A percentile compares a stretch with the other conserved stretches of the same genome.
Evolutionary conservation across 2,888 invertebrate species (phyloP).

Genomic region (Ophion costatus): DNA sequence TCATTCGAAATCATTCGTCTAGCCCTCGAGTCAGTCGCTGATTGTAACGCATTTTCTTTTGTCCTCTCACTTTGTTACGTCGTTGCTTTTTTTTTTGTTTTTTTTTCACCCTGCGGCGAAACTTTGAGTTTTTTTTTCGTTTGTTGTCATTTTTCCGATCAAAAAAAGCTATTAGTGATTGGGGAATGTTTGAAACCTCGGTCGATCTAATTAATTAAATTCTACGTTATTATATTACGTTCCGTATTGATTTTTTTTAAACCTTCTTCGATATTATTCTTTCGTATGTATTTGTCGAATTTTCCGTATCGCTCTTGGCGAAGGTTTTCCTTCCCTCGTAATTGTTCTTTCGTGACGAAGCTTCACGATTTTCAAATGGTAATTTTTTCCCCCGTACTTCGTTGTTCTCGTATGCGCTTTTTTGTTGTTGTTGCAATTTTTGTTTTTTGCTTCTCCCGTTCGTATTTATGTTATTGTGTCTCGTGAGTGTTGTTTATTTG

Average conservation of each 20-base stretch:
- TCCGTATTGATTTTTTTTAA: conserved; percentile 19
- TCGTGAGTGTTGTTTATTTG: not conserved
- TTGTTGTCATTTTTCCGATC: conserved; percentile 1
- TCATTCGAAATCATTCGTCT: conserved; percentile 7
- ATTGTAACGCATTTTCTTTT: too few relatives aligned
- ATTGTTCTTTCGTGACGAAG: not conserved
- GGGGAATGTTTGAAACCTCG: conserved; percentile 60
- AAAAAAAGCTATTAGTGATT: not conserved
- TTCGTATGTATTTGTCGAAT: too few relatives aligned
- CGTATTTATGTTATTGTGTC: not conserved
- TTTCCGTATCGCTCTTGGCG: not conserved
- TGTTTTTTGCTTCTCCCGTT: not conserved
- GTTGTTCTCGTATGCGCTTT: not conserved
- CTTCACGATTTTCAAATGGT: not conserved
- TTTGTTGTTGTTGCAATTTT: not conserved
- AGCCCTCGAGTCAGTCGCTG: too few relatives aligned
- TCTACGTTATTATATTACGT: conserved; percentile 61
- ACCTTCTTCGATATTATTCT: not conserved
- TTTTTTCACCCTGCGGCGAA: conserved; percentile 4
- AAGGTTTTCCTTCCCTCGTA: not conserved
- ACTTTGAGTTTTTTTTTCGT: not conserved
- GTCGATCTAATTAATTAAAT: conserved; percentile 40
- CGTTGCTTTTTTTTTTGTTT: not conserved
- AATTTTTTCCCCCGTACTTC: not conserved
- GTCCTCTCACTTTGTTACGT: not conserved